A percentile compares a stretch with the other conserved stretches of the same genome.
Evolutionary conservation across 2,113 vertebrate genomes (phyloP).

Genomic region (Hippocampus guttulatus): DNA sequence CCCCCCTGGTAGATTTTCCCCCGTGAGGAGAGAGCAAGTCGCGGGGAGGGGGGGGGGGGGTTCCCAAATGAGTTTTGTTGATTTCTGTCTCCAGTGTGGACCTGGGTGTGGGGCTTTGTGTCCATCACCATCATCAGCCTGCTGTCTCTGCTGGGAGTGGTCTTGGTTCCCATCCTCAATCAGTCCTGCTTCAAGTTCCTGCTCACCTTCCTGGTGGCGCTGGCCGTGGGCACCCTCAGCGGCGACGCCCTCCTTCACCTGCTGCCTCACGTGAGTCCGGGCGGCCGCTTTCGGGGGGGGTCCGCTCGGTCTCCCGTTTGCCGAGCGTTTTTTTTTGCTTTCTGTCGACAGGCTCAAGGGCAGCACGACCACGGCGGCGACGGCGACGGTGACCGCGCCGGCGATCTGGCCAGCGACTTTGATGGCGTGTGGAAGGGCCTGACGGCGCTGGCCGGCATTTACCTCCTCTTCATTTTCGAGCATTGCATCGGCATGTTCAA

Average conservation of each 20-base stretch:
- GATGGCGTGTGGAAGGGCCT: slow-evolving; percentile 94
- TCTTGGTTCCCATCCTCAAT: slow-evolving; percentile 94
- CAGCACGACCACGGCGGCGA: slow-evolving; percentile 78
- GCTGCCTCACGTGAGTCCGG: slow-evolving; percentile 86
- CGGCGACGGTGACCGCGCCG: slow-evolving; percentile 8
- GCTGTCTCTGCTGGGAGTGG: slow-evolving; percentile 91
- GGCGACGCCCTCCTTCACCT: slow-evolving; percentile 96
- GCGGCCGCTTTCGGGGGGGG: too few species aligned
- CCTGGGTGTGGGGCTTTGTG: slow-evolving; percentile 93
- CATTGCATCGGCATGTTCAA: slow-evolving; percentile 95
- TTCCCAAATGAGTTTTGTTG: neutral
- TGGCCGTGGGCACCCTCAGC: slow-evolving; percentile 96
- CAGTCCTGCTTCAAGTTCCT: slow-evolving; percentile 98
- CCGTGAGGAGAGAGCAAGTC: too few species aligned
- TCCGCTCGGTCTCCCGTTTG: too few species aligned
- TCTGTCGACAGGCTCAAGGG: slow-evolving; percentile 79
- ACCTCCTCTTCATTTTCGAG: slow-evolving; percentile 95
- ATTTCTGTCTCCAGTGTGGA: slow-evolving; percentile 72
- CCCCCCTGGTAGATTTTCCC: too few species aligned
- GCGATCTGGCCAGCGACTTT: slow-evolving; percentile 73
- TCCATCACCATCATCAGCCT: slow-evolving; percentile 98
- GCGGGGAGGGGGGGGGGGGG: too few species aligned
- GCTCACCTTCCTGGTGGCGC: slow-evolving; percentile 95
- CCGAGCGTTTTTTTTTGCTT: neutral
- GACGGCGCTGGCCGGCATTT: slow-evolving; percentile 89